Evolutionary conservation across 1,140 invertebrate genomes (phyloP).

Genomic region (Halesus radiatus): DNA sequence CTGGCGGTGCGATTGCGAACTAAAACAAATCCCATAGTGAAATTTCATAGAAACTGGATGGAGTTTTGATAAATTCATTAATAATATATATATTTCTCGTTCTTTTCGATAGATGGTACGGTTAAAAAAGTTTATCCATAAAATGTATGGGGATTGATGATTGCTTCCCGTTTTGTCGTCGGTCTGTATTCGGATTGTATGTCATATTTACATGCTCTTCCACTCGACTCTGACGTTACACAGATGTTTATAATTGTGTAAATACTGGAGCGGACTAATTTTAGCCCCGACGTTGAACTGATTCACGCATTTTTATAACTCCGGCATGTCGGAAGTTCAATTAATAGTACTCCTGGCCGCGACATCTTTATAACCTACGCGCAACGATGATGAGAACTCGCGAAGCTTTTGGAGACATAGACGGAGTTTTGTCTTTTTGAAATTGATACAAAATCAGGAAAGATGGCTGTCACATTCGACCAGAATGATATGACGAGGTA

Average conservation of each 20-base stretch:
- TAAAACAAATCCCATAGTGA: too few relatives aligned
- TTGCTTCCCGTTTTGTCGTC: background rate
- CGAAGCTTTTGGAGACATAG: background rate
- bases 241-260: constrained; percentile 51
- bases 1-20: too few relatives aligned
- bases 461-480: constrained; percentile 79
- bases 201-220: constrained; percentile 40
- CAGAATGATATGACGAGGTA: constrained; percentile 81
- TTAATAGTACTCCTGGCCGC: background rate
- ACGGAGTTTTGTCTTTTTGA: constrained; percentile 23
- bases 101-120: too few relatives aligned
- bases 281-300: constrained; percentile 26
- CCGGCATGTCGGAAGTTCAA: constrained; percentile 30
- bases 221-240: constrained; percentile 38
- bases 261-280: constrained; percentile 45
- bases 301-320: constrained; percentile 40
- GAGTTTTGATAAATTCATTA: too few relatives aligned
- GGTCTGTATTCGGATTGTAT: background rate
- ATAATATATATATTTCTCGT: too few relatives aligned
- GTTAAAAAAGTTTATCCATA: too few relatives aligned
- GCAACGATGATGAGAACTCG: constrained; percentile 24
- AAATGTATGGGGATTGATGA: too few relatives aligned
- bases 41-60: too few relatives aligned
- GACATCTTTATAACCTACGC: constrained; percentile 37
- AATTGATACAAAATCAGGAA: constrained; percentile 44